phyloP scores from a whole-genome alignment of 2,888 invertebrate genomes.

The Coelinius sp. region DNA sequence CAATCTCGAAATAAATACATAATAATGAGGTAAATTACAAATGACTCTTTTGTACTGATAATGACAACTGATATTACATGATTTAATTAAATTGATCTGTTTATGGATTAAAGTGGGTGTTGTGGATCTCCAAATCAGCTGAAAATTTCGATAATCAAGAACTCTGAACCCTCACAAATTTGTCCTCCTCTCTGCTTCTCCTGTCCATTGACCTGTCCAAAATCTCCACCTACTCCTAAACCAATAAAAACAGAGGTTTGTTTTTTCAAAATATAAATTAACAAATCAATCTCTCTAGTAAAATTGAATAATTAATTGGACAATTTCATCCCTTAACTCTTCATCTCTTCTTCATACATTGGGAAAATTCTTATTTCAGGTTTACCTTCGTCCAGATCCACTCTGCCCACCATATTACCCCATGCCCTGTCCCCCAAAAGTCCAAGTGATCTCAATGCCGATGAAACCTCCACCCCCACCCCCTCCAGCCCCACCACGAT shows the following conservation, averaged over 20 bases:
- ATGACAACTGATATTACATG: background rate
- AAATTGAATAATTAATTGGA: no score
- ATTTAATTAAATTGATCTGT: background rate
- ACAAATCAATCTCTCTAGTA: background rate
- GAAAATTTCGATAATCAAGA: background rate
- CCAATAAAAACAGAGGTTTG: slow-evolving; percentile 19
- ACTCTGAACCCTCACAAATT: slow-evolving; percentile 5
- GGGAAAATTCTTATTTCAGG: no score
- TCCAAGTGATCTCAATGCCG: slow-evolving; percentile 4
- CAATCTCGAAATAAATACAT: background rate
- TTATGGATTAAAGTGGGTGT: background rate
- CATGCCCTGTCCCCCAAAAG: slow-evolving; percentile 14
- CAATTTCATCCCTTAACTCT: no score
- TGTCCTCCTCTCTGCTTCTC: slow-evolving; percentile 4
- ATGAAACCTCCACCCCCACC: background rate
- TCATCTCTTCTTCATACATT: no score
- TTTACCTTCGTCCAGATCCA: slow-evolving; percentile 7
- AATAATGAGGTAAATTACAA: background rate
- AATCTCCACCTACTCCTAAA: background rate
- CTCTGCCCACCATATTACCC: background rate
- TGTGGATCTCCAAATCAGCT: slow-evolving; percentile 1
- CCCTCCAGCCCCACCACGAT: background rate
- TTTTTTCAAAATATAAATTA: background rate
- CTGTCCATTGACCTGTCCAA: background rate
- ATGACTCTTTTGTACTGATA: background rate